Evolutionary conservation across 2,797 vertebrate species (phyloP), one percentile per base, ranked within the genome.

Genomic region (Sebastes reedi): DNA sequence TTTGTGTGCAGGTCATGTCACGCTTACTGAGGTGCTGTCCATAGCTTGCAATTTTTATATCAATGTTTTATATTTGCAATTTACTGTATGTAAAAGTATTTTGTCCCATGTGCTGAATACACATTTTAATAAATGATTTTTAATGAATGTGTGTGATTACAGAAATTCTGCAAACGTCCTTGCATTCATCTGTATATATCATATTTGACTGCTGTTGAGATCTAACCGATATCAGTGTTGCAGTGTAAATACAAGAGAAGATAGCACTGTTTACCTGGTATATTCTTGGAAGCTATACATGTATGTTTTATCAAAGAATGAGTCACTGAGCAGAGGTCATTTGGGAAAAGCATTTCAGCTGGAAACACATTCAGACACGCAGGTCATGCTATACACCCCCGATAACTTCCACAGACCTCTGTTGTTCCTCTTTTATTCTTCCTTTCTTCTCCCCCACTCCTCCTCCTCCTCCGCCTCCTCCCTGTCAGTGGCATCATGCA

Each of bases 401-500:
- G 54, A 87, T 82, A 82, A 90, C 86, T 85, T 87, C 70, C 50
- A 27, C 81, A 72, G 65, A 82, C 76, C 76, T 76, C 58, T 72
- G 75, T 73, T 82, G 34, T 72, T 83, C 61, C 39, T 71, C 62
- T 78, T 82, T 69, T 71, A 79, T 66, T 86, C 83, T 77, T 70
- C 74, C 77, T 84, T 77, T 75, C 82, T 61, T 58, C 42, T 42
- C 13, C 64, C 64, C 59, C 42, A 70, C 60, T 89, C 68, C 72
- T 76, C 72, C 87, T 87, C 82, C 42, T 42, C 13, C 64, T 64
- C 59, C 50, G 88, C 68, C 75, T 76, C 72, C 87, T 87, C 82
- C 75, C 86, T 90, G 89, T 91, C 91, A 87, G 86, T 81, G 75
- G 90, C 87, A 93, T 91, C 85, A 91, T 92, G 91, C 92, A 90